Evolutionary conservation across 2,113 vertebrate species (phyloP), one percentile per base, ranked within the genome.

Genomic region (Erythrocercus mccallii): DNA sequence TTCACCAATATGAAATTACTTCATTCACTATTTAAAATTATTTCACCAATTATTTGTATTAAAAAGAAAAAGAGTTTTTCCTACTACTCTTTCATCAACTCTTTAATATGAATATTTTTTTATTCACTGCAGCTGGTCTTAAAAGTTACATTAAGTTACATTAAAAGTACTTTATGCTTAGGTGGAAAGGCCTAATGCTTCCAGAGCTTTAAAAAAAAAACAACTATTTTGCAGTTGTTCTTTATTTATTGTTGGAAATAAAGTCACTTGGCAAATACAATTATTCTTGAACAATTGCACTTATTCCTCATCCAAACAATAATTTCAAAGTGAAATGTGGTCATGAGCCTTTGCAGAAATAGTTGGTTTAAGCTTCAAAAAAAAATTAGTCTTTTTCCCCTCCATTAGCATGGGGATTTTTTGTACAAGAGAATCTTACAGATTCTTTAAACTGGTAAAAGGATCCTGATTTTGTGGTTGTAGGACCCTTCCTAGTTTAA

Each of bases 141-240:
- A 60, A 16, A 72, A 57, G 9, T 69, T 80, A 38, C 5, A n/a
- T 44, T 51, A 72, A 57, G 9, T 69, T 80, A 38, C 5, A n/a
- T 44, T 51, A n/a, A n/a, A n/a, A n/a, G 28, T 37, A 57, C 12
- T 70, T 80, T 28, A 0, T 25, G 5, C 35, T 70, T 17, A 44
- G 13, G 69, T 10, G 20, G 10, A 28, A 76, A 50, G 13, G 21
- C 3, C 3, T 53, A 60, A 24, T 35, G 1, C 3, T 77, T 77
- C 30, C 10, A 4, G 80, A 60, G 2, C 16, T 37, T 42, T 25
- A 48, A 48, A 40, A 38, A 45, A 31, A 48, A 48, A 40, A 38
- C 40, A 31, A 0, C 0, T 25, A 6, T 6, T 70, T 40, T 45
- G 5, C 12, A 19, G 19, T 10, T 65, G 47, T 25, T 44, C 15